Percentiles rank a stretch among this genome's conserved stretches.
phyloP scores from a whole-genome alignment of 92 coral and sea anemone species.

The Porites divaricata region DNA sequence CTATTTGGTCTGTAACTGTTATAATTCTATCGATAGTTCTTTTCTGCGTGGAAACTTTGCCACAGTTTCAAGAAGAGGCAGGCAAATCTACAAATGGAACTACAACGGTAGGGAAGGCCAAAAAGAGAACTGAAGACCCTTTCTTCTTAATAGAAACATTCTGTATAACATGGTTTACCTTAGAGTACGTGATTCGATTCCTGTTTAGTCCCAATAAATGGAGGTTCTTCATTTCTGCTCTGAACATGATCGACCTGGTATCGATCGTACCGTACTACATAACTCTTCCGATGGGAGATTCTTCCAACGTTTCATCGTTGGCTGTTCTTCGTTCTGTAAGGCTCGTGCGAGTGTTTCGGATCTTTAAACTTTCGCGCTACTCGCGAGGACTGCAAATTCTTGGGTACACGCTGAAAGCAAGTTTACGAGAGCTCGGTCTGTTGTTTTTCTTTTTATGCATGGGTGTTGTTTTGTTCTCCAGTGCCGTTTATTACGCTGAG shows the following conservation, averaged over 20 bases:
- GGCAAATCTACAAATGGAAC: slow-evolving; percentile 27
- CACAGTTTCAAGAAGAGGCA: slow-evolving; percentile 76
- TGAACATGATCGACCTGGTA: slow-evolving; percentile 90
- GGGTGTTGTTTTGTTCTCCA: slow-evolving; percentile 93
- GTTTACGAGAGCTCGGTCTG: slow-evolving; percentile 91
- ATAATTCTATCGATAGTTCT: slow-evolving; percentile 89
- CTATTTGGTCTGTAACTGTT: slow-evolving; percentile 81
- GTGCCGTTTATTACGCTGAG: slow-evolving; percentile 96
- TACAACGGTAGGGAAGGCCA: neutral
- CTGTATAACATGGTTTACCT: slow-evolving; percentile 93
- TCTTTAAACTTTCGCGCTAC: slow-evolving; percentile 96
- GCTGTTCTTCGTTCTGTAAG: slow-evolving; percentile 92
- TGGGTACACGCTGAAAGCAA: slow-evolving; percentile 97
- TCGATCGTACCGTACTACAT: slow-evolving; percentile 94
- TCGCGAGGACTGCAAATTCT: slow-evolving; percentile 97
- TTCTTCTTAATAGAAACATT: slow-evolving; percentile 85
- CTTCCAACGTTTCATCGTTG: slow-evolving; percentile 86
- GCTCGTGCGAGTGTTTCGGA: slow-evolving; percentile 91
- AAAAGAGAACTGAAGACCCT: slow-evolving; percentile 51
- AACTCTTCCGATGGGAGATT: slow-evolving; percentile 81
- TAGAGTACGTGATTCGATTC: slow-evolving; percentile 86
- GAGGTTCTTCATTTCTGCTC: slow-evolving; percentile 85
- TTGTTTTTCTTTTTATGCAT: slow-evolving; percentile 94
- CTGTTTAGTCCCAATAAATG: slow-evolving; percentile 91
- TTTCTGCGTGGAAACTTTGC: slow-evolving; percentile 96